A percentile compares a stretch with the other conserved stretches of the same genome.
These are phyloP conservation scores for Valencia hispanica DNA, from an alignment of 2,797 vertebrate genomes.

Conservation along the genomic window DNA sequence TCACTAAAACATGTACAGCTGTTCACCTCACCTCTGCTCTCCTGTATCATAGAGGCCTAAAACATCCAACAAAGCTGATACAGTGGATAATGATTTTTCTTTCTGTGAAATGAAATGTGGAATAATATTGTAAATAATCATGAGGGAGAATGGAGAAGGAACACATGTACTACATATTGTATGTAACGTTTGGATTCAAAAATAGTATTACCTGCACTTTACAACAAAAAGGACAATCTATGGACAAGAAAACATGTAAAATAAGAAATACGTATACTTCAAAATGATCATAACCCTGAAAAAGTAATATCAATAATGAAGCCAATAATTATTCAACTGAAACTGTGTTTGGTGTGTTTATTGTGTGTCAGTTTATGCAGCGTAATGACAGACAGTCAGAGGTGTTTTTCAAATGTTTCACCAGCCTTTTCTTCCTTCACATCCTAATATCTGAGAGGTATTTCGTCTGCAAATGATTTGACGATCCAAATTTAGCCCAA, in stretches of 20 bases:
- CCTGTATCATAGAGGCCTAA: conserved; percentile 70
- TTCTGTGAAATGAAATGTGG: conserved; percentile 80
- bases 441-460: conserved; percentile 25
- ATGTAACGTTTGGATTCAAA: conserved; percentile 75
- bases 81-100: conserved; percentile 75
- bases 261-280: conserved; percentile 75
- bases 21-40: conserved; percentile 33
- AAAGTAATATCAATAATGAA: conserved; percentile 80
- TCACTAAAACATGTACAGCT: conserved; percentile 67
- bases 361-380: conserved; percentile 53
- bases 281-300: conserved; percentile 77
- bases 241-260: conserved; percentile 66
- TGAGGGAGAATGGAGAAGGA: conserved; percentile 50
- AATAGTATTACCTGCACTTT: conserved; percentile 84
- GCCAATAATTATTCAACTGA: conserved; percentile 76
- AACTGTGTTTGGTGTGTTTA: conserved; percentile 69
- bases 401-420: conserved; percentile 25
- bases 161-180: conserved; percentile 74
- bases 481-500: conserved; percentile 64
- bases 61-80: conserved; percentile 67
- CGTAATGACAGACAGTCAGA: background rate
- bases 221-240: conserved; percentile 81
- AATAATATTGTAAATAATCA: conserved; percentile 74
- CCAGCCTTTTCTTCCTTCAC: conserved; percentile 3
- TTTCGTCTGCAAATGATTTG: conserved; percentile 58